These are phyloP conservation scores for Entomyzon cyanotis DNA, from an alignment of 2,113 vertebrate species.

Conservation along the genomic window DNA sequence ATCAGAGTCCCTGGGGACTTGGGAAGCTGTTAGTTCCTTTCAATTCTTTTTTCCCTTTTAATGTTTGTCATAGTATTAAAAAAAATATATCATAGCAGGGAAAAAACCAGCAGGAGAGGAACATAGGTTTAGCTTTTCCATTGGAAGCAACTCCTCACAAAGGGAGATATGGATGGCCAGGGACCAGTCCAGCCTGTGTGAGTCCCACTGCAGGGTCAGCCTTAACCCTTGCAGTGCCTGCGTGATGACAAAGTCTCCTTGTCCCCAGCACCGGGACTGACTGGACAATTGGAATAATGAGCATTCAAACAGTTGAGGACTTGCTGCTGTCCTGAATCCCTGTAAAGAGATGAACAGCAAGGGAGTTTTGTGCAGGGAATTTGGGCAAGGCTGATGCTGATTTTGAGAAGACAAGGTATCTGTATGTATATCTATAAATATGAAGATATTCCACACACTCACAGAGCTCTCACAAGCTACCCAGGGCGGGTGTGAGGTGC, in stretches of 20 bases:
- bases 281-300: not conserved
- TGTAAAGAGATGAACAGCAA: not conserved
- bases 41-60: rapidly evolving
- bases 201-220: not conserved
- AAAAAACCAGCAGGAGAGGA: rapidly evolving
- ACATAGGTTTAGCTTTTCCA: not conserved
- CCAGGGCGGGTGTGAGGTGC: not conserved
- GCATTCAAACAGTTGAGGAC: not conserved
- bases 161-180: not conserved
- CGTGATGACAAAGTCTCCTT: not conserved
- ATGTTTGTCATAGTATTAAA: not conserved
- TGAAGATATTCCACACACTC: not conserved
- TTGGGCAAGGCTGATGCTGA: not conserved
- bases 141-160: not conserved
- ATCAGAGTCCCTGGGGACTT: rapidly evolving
- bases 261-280: not conserved
- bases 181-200: not conserved
- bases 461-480: rapidly evolving
- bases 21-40: not conserved
- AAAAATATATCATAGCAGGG: not conserved
- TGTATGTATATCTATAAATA: rapidly evolving
- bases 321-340: not conserved
- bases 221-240: not conserved
- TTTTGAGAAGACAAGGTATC: rapidly evolving
- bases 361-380: not conserved